Percentiles rank a stretch among this genome's conserved stretches.
phyloP scores from a whole-genome alignment of 2,888 invertebrate species.

The Scaptomyza flava region DNA sequence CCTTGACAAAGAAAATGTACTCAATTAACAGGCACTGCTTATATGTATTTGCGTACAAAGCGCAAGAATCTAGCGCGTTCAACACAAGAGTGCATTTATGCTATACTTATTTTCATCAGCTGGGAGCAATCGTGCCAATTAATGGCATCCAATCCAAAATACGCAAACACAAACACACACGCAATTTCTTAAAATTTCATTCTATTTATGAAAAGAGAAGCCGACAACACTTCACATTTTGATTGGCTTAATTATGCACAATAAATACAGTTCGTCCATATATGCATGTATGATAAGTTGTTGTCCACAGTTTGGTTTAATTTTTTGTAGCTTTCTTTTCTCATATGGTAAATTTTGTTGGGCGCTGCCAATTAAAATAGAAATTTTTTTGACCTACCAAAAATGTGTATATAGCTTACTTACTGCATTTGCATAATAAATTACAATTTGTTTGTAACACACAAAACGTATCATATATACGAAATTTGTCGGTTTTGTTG shows the following conservation, averaged over 20 bases:
- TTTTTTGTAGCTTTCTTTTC: conserved; percentile 67
- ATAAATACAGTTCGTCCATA: conserved; percentile 50
- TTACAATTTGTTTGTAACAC: conserved; percentile 52
- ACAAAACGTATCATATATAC: conserved; percentile 49
- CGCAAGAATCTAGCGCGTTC: conserved; percentile 4
- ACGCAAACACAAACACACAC: conserved; percentile 28
- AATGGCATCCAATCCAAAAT: conserved; percentile 12
- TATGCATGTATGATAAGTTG: conserved; percentile 9
- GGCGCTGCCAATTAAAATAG: conserved; percentile 74
- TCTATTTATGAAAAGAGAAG: conserved; percentile 16
- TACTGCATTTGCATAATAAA: conserved; percentile 72
- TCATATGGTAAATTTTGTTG: conserved; percentile 62
- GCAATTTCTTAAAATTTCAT: conserved; percentile 50
- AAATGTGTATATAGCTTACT: conserved; percentile 42
- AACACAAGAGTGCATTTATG: conserved; percentile 19
- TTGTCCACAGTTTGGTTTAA: conserved; percentile 14
- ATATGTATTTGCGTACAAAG: conserved; percentile 50
- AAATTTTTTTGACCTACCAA: conserved; percentile 72
- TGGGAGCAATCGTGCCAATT: conserved; percentile 35
- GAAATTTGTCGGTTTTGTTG: conserved; percentile 37
- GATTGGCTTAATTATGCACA: conserved; percentile 73
- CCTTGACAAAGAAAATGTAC: conserved; percentile 70
- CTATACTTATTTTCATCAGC: conserved; percentile 23
- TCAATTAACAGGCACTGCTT: conserved; percentile 59
- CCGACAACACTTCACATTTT: conserved; percentile 49